A percentile compares a stretch with the other conserved stretches of the same genome.
phyloP scores from a whole-genome alignment of 2,113 vertebrate species.

The Acanthochromis polyacanthus region DNA sequence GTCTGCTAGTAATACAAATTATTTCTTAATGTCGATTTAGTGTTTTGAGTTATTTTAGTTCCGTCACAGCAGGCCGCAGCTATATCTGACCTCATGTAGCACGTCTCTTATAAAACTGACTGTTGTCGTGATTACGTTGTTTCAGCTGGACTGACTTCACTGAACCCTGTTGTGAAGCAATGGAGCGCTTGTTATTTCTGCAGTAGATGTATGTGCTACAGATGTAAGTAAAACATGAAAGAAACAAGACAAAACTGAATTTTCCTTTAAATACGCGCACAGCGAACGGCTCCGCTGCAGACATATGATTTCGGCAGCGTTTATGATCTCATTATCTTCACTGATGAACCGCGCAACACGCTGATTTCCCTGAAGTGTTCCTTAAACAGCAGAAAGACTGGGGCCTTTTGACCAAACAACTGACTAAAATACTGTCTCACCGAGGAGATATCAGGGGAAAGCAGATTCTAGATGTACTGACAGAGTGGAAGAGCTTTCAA shows the following conservation, averaged over 20 bases:
- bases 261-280: not conserved
- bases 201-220: not conserved
- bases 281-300: not conserved
- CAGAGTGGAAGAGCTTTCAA: constrained; percentile 73
- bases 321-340: constrained; percentile 26
- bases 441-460: constrained; percentile 47
- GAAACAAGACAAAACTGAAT: too few species aligned
- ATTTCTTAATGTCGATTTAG: too few species aligned
- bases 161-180: not conserved
- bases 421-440: constrained; percentile 39
- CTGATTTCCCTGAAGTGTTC: constrained; percentile 26
- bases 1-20: too few species aligned
- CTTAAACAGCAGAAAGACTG: constrained; percentile 24
- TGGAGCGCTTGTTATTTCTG: not conserved
- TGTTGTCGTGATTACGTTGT: not conserved
- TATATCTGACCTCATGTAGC: too few species aligned
- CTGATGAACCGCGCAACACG: constrained; percentile 14
- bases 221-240: not conserved
- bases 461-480: constrained; percentile 67
- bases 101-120: too few species aligned
- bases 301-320: not conserved
- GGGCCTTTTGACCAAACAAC: constrained; percentile 43
- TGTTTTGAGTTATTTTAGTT: too few species aligned
- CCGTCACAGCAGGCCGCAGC: too few species aligned
- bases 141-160: not conserved